Percentiles rank a stretch among this genome's conserved stretches.
phyloP scores from a whole-genome alignment of 2,888 invertebrate species.

The Schrankia costaestrigalis region DNA sequence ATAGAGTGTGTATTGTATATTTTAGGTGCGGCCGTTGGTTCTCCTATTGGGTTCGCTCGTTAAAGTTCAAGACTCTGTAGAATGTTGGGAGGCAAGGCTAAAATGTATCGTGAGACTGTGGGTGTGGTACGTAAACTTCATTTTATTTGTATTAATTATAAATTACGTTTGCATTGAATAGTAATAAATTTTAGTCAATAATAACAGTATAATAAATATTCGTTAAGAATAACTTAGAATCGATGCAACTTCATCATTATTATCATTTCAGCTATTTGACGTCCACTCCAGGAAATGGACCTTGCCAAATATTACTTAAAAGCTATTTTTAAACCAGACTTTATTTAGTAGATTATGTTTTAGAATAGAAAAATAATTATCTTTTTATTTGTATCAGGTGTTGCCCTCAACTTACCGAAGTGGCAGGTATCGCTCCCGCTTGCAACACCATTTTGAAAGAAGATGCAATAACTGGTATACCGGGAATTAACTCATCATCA shows the following conservation, averaged over 20 bases:
- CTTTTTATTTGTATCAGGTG: conserved; percentile 56
- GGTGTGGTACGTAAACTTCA: conserved; percentile 67
- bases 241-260: too few relatives aligned
- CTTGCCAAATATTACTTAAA: too few relatives aligned
- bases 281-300: too few relatives aligned
- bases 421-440: conserved; percentile 68
- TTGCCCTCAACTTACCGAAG: conserved; percentile 72
- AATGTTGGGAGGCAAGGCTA: conserved; percentile 96
- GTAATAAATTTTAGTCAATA: too few relatives aligned
- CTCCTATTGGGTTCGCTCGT: conserved; percentile 92
- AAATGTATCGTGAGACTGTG: conserved; percentile 94
- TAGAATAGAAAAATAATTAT: neutral
- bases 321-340: too few relatives aligned
- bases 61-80: conserved; percentile 90
- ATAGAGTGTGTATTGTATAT: neutral
- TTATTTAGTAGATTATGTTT: too few relatives aligned
- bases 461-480: conserved; percentile 62
- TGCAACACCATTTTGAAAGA: conserved; percentile 61
- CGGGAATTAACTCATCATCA: conserved; percentile 67
- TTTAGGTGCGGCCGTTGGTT: conserved; percentile 92
- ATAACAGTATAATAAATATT: too few relatives aligned
- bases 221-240: too few relatives aligned
- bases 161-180: neutral
- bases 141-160: conserved; percentile 4
- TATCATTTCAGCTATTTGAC: too few relatives aligned